Conservation (phyloP, 2,888 invertebrate genomes). For the Drosophila cracens region DNA sequence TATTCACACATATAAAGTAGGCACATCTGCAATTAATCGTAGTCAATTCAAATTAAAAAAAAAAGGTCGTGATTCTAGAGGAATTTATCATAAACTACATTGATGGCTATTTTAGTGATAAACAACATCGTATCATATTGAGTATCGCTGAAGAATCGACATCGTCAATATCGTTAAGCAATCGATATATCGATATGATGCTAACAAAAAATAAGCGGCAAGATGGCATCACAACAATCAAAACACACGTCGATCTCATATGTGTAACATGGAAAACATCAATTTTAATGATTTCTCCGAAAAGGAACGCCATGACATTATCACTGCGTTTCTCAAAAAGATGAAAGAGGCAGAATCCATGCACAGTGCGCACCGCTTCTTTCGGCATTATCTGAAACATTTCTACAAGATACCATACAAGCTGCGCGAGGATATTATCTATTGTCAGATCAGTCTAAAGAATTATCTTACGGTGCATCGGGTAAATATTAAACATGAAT, state of each 20-base stretch:
- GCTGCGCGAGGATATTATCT: slow-evolving; percentile 59
- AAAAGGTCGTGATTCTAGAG: slow-evolving; percentile 7
- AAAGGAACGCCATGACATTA: slow-evolving; percentile 63
- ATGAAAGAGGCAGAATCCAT: slow-evolving; percentile 55
- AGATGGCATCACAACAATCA: slow-evolving; percentile 39
- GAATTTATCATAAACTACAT: background rate
- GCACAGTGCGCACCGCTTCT: slow-evolving; percentile 55
- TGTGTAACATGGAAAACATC: slow-evolving; percentile 55
- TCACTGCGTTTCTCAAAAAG: slow-evolving; percentile 57
- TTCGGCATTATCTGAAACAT: slow-evolving; percentile 57
- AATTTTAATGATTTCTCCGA: slow-evolving; percentile 64
- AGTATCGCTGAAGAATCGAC: background rate
- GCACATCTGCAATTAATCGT: slow-evolving; percentile 50
- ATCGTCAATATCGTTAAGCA: background rate
- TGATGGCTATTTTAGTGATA: background rate
- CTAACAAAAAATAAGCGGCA: slow-evolving; percentile 45
- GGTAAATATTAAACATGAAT: slow-evolving; percentile 29
- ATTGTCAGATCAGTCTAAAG: slow-evolving; percentile 65
- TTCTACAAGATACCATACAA: slow-evolving; percentile 62
- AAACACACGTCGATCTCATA: slow-evolving; percentile 9
- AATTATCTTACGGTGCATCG: slow-evolving; percentile 51
- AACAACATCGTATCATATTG: background rate
- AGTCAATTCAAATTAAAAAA: slow-evolving; percentile 11
- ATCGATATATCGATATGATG: slow-evolving; percentile 22
- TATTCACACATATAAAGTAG: slow-evolving; percentile 4